Evolutionary conservation across 2,888 invertebrate species (phyloP).

Genomic region (Augochlorella aurata): DNA sequence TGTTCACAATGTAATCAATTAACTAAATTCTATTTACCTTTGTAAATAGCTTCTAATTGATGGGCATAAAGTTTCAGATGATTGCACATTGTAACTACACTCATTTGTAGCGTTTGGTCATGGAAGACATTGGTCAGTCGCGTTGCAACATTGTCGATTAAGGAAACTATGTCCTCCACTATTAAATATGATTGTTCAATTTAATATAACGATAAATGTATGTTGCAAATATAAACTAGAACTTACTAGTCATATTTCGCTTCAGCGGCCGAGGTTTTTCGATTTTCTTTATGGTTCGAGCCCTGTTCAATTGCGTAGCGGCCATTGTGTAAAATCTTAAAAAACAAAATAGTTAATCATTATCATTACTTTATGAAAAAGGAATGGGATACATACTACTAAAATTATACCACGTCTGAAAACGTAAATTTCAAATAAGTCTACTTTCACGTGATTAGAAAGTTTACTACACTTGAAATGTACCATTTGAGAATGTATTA

Average conservation of each 20-base stretch:
- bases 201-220: slow-evolving; percentile 13
- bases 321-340: slow-evolving; percentile 72
- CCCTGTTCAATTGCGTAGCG: slow-evolving; percentile 77
- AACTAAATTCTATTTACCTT: slow-evolving; percentile 80
- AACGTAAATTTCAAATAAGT: neutral
- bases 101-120: slow-evolving; percentile 87
- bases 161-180: slow-evolving; percentile 90
- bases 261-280: slow-evolving; percentile 90
- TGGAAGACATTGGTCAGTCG: slow-evolving; percentile 89
- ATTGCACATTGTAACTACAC: slow-evolving; percentile 90
- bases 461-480: neutral
- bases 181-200: slow-evolving; percentile 19
- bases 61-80: slow-evolving; percentile 89
- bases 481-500: neutral
- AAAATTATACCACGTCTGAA: neutral
- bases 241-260: slow-evolving; percentile 77
- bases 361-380: neutral
- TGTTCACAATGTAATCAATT: neutral
- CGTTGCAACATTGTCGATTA: slow-evolving; percentile 91
- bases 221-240: neutral
- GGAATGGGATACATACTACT: neutral
- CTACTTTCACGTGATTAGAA: slow-evolving; percentile 24
- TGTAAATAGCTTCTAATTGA: slow-evolving; percentile 91
- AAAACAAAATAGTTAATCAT: slow-evolving; percentile 18
- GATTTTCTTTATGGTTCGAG: slow-evolving; percentile 87